Evolutionary conservation across 1,140 invertebrate species (phyloP).

Genomic region (Ylistrum balloti): DNA sequence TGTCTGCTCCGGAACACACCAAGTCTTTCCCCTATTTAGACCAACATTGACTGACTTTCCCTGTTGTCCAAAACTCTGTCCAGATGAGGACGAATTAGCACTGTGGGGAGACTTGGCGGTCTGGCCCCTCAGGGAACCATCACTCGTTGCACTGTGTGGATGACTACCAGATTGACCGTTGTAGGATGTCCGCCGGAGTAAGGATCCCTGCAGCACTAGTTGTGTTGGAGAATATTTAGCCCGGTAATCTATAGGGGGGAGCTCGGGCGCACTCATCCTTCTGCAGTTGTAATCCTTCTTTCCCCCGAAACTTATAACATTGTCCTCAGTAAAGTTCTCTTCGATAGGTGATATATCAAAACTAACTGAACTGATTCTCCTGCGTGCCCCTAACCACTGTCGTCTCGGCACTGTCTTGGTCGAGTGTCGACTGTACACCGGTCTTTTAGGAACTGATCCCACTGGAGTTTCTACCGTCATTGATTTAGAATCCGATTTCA

Average conservation of each 20-base stretch:
- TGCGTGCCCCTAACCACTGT: constrained; percentile 44
- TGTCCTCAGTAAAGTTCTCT: constrained; percentile 34
- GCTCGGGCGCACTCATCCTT: constrained; percentile 70
- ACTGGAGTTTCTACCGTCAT: constrained; percentile 46
- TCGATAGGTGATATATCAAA: constrained; percentile 51
- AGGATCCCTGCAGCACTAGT: constrained; percentile 41
- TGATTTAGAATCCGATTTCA: constrained; percentile 61
- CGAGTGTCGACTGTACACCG: constrained; percentile 49
- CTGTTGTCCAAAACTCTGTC: background rate
- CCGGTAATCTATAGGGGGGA: constrained; percentile 63
- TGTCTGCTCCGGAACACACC: constrained; percentile 57
- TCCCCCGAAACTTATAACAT: background rate
- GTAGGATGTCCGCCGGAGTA: constrained; percentile 42
- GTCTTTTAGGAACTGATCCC: constrained; percentile 59
- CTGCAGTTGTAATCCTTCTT: constrained; percentile 47
- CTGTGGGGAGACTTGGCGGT: constrained; percentile 46
- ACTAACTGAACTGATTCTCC: constrained; percentile 58
- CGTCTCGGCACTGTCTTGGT: constrained; percentile 42
- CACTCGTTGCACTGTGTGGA: constrained; percentile 53
- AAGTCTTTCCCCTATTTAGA: constrained; percentile 55
- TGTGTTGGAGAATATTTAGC: constrained; percentile 45
- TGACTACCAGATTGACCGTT: constrained; percentile 53
- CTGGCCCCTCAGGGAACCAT: constrained; percentile 50
- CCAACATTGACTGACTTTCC: background rate
- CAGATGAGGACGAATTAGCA: constrained; percentile 54